A percentile compares a stretch with the other conserved stretches of the same genome.
These are phyloP conservation scores for Drosophila barbarae DNA, from an alignment of 2,888 invertebrate species.

Conservation along the genomic window DNA sequence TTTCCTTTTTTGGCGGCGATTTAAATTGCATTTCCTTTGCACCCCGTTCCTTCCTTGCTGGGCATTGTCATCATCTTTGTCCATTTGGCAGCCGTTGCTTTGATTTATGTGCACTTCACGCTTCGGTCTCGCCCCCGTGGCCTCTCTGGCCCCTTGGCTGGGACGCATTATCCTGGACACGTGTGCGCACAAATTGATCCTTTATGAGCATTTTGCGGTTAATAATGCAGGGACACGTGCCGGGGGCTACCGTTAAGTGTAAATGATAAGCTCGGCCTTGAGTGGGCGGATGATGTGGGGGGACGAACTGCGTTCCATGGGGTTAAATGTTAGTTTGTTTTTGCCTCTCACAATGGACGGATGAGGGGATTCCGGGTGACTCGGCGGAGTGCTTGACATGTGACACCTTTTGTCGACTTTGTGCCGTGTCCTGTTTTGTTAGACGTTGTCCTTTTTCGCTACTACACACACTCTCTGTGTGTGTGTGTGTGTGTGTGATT, in stretches of 20 bases:
- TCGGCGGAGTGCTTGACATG: slow-evolving; percentile 66
- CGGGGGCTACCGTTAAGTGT: slow-evolving; percentile 74
- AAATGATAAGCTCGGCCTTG: slow-evolving; percentile 65
- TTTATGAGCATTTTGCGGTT: slow-evolving; percentile 76
- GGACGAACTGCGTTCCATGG: neutral
- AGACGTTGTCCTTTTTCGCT: slow-evolving; percentile 20
- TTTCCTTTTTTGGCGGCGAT: slow-evolving; percentile 26
- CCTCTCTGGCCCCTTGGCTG: neutral
- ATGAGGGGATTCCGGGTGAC: slow-evolving; percentile 18
- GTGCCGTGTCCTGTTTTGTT: slow-evolving; percentile 43
- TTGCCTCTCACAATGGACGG: neutral
- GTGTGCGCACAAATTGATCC: slow-evolving; percentile 75
- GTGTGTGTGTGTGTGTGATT: slow-evolving; percentile 6
- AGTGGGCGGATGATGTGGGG: slow-evolving; percentile 24
- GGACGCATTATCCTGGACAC: slow-evolving; percentile 63
- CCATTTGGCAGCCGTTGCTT: slow-evolving; percentile 56
- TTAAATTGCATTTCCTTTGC: slow-evolving; percentile 43
- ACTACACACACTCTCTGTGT: neutral
- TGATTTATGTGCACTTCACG: slow-evolving; percentile 69
- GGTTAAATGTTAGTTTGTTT: slow-evolving; percentile 52
- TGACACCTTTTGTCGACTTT: slow-evolving; percentile 75
- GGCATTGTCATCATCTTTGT: slow-evolving; percentile 40
- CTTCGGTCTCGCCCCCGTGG: slow-evolving; percentile 46
- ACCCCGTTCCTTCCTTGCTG: slow-evolving; percentile 1
- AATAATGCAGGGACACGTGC: slow-evolving; percentile 74